These are phyloP conservation scores for Cochlearius cochlearius DNA, from an alignment of 2,113 vertebrate species.

Conservation along the genomic window DNA sequence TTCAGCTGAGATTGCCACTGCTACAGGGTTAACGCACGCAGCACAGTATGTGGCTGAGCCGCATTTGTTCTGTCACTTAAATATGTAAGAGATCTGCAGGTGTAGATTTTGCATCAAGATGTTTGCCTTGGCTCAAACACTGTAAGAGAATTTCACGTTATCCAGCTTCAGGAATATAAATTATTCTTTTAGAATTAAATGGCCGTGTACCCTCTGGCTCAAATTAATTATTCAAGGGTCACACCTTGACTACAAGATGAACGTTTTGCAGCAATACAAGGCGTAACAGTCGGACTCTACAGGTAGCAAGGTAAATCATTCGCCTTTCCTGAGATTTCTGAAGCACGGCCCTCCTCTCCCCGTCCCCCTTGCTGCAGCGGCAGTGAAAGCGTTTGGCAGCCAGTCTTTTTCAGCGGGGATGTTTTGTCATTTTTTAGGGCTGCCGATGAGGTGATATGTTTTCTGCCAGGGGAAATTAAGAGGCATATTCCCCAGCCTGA, in stretches of 20 bases:
- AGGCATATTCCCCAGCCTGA: not conserved
- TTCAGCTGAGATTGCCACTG: not conserved
- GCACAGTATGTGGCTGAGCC: not conserved
- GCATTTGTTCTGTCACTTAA: not conserved
- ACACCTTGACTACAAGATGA: not conserved
- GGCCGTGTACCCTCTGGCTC: not conserved
- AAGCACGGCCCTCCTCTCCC: not conserved
- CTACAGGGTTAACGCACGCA: not conserved
- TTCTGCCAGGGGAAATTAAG: conserved; percentile 60
- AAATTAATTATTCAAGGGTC: not conserved
- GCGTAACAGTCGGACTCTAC: accelerated
- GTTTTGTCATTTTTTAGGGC: conserved; percentile 46
- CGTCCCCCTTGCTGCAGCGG: not conserved
- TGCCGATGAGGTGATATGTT: conserved; percentile 39
- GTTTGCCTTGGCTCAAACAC: not conserved
- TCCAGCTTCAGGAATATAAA: not conserved
- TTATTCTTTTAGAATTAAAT: not conserved
- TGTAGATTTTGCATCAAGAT: not conserved
- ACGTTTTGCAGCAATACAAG: not conserved
- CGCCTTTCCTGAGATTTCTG: not conserved
- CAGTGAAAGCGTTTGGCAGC: not conserved
- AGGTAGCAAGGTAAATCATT: not conserved
- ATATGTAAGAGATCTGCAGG: not conserved
- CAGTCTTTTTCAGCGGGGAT: not conserved
- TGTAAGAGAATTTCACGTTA: not conserved